Conservation (phyloP, 2,113 vertebrate species). For the Puma concolor region DNA sequence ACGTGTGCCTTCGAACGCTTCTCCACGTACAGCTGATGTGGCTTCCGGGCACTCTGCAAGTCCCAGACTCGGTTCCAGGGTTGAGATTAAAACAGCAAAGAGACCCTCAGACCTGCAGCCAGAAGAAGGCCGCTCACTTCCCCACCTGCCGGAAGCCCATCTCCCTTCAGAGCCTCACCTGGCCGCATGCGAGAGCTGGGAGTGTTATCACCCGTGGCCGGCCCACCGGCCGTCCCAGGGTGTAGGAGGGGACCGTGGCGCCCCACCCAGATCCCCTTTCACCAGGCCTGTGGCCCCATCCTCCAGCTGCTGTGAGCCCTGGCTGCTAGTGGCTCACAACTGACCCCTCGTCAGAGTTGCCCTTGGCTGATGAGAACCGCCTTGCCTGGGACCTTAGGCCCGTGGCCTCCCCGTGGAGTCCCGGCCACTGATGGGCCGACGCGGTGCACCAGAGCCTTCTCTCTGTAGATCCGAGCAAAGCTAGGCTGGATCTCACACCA, state of each 20-base stretch:
- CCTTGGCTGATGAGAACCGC: not conserved
- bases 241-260: too few species aligned
- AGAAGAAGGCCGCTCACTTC: not conserved
- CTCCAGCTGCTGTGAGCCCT: not conserved
- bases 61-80: not conserved
- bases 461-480: not conserved
- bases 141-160: not conserved
- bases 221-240: not conserved
- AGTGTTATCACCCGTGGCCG: not conserved
- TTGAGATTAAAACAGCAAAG: slow-evolving; percentile 22
- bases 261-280: not conserved
- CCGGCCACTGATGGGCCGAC: not conserved
- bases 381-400: not conserved
- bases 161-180: not conserved
- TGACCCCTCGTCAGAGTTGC: not conserved
- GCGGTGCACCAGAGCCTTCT: not conserved
- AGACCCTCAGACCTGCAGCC: not conserved
- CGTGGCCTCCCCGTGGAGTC: not conserved
- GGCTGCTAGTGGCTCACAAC: not conserved
- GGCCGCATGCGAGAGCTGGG: not conserved
- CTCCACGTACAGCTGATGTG: slow-evolving; percentile 4
- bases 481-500: not conserved
- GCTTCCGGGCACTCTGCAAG: not conserved
- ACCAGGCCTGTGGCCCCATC: not conserved
- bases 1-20: not conserved